Evolutionary conservation across 2,888 invertebrate genomes (phyloP).

Genomic region (Atethmia centrago): DNA sequence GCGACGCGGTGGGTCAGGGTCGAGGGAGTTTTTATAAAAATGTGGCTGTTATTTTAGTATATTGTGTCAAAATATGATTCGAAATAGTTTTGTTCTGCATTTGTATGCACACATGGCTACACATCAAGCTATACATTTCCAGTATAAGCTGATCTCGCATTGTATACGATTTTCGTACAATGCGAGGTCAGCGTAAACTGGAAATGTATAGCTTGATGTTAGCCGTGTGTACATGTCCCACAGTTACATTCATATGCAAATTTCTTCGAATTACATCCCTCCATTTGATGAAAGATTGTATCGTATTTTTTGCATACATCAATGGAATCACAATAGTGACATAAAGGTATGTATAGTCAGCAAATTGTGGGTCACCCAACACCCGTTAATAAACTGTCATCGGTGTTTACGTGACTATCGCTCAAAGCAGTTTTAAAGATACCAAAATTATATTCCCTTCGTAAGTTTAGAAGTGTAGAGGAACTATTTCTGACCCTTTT

Average conservation of each 20-base stretch:
- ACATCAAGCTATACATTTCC: too few relatives aligned
- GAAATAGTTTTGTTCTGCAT: neutral
- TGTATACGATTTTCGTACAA: too few relatives aligned
- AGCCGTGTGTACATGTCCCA: too few relatives aligned
- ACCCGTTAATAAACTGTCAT: neutral
- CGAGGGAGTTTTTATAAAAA: neutral
- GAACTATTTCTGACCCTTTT: neutral
- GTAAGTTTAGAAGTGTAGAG: neutral
- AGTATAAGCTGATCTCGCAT: too few relatives aligned
- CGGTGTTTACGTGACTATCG: neutral
- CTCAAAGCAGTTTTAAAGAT: neutral
- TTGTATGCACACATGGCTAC: too few relatives aligned
- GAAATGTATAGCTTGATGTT: too few relatives aligned
- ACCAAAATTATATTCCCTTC: neutral
- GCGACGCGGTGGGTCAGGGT: too few relatives aligned
- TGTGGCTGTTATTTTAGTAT: neutral
- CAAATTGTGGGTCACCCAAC: neutral
- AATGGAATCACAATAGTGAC: constrained; percentile 1
- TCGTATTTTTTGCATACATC: neutral
- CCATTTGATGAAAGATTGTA: constrained; percentile 3
- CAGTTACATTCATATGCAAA: neutral
- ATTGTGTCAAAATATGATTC: neutral
- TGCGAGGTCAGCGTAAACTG: too few relatives aligned
- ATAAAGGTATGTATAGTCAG: neutral
- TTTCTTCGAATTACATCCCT: constrained; percentile 20